These are phyloP conservation scores for Ophthalmolycus amberensis DNA, from an alignment of 2,113 vertebrate species.

Conservation along the genomic window DNA sequence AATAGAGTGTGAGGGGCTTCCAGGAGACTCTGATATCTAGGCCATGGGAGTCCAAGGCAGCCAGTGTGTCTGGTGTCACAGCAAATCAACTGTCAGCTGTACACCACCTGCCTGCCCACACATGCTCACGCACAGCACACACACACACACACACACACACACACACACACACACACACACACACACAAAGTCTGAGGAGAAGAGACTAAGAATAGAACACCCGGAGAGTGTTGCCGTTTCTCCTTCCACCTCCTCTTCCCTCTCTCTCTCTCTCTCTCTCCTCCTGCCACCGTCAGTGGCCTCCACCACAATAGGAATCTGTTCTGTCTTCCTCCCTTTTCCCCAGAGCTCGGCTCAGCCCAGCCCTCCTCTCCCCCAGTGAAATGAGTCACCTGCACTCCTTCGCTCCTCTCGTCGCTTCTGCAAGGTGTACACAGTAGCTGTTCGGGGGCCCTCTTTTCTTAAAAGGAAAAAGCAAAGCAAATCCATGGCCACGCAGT, in stretches of 20 bases:
- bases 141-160: conserved; percentile 33
- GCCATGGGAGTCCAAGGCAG: conserved; percentile 79
- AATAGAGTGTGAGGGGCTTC: conserved; percentile 60
- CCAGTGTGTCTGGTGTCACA: conserved; percentile 84
- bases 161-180: conserved; percentile 17
- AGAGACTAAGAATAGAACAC: conserved; percentile 80
- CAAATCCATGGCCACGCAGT: conserved; percentile 31
- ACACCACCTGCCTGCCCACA: conserved; percentile 80
- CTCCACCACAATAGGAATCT: conserved; percentile 67
- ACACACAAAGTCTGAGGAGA: conserved; percentile 73
- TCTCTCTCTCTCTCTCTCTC: conserved; percentile 50
- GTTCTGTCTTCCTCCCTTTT: conserved; percentile 46
- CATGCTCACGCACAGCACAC: conserved; percentile 13
- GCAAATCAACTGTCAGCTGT: conserved; percentile 84
- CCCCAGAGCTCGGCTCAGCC: conserved; percentile 60
- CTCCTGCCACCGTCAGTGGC: conserved; percentile 69
- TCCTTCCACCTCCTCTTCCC: conserved; percentile 57
- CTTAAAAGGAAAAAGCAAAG: conserved; percentile 8
- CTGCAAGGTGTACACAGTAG: conserved; percentile 28
- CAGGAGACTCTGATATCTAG: conserved; percentile 77
- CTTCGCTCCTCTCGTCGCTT: conserved; percentile 19
- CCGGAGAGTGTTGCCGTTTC: conserved; percentile 71
- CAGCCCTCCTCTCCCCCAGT: conserved; percentile 58
- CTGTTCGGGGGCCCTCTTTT: conserved; percentile 29
- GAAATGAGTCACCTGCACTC: conserved; percentile 75